These are phyloP conservation scores for Paramormyrops hopkinsi DNA, from an alignment of 2,797 vertebrate species.

Conservation along the genomic window DNA sequence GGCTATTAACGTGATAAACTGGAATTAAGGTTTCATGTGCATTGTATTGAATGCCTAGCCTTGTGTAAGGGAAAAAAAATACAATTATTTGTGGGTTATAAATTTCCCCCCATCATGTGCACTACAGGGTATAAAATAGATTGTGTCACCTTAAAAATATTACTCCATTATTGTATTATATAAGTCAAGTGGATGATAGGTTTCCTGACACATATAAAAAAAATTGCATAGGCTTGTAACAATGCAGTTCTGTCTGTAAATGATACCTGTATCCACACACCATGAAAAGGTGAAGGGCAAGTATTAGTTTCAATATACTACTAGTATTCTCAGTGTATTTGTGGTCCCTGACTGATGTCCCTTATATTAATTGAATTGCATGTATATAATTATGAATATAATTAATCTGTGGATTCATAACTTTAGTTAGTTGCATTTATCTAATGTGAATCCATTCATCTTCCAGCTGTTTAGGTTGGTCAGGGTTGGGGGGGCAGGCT, in stretches of 20 bases:
- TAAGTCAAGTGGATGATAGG: not conserved
- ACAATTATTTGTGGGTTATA: not conserved
- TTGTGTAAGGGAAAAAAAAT: not conserved
- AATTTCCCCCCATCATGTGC: not conserved
- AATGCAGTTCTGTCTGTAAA: not conserved
- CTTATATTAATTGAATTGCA: not conserved
- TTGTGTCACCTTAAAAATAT: not conserved
- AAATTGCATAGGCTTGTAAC: not conserved
- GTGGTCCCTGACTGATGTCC: not conserved
- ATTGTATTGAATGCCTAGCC: not conserved
- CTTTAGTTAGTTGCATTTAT: not conserved
- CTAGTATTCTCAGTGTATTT: not conserved
- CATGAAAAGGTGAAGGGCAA: not conserved
- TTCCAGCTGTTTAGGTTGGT: not conserved
- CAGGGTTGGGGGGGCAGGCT: not conserved
- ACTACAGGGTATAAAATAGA: not conserved
- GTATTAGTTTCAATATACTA: not conserved
- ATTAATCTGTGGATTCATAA: not conserved
- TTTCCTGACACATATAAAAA: not conserved
- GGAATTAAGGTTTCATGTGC: conserved; percentile 22
- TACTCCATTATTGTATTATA: not conserved
- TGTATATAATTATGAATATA: not conserved
- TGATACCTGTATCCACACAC: too few relatives aligned
- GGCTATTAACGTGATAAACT: not conserved
- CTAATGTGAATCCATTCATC: not conserved